Conservation (phyloP, 2,797 vertebrate species). For the Ambastaia sidthimunki region DNA sequence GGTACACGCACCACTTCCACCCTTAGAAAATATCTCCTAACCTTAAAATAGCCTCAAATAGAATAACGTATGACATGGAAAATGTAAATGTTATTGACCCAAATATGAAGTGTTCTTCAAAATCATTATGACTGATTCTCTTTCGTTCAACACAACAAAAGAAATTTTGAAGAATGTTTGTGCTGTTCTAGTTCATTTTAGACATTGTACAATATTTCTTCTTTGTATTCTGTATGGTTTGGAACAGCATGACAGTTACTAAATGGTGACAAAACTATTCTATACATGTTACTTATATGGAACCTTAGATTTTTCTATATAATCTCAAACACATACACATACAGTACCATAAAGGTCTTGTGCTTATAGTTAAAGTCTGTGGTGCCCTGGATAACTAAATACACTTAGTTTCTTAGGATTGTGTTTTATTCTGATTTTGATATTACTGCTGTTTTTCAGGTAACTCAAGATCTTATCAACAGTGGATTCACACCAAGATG, state of each 20-base stretch:
- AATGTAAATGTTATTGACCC: not conserved
- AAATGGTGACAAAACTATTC: not conserved
- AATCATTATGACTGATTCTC: not conserved
- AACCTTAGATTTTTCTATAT: not conserved
- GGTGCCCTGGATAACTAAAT: not conserved
- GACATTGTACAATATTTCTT: not conserved
- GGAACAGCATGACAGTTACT: not conserved
- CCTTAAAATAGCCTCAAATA: not conserved
- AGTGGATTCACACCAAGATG: constrained; percentile 95
- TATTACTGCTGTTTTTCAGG: constrained; percentile 74
- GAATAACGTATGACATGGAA: not conserved
- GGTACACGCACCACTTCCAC: constrained; percentile 3
- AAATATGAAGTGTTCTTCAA: not conserved
- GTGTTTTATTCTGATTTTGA: not conserved
- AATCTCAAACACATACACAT: not conserved
- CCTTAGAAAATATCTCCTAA: not conserved
- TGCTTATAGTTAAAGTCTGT: not conserved
- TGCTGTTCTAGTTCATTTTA: not conserved
- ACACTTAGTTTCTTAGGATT: not conserved
- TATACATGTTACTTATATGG: not conserved
- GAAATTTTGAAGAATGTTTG: not conserved
- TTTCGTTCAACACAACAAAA: not conserved
- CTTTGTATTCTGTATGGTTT: not conserved
- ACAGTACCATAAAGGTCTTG: not conserved
- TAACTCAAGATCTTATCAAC: constrained; percentile 91